Evolutionary conservation across 2,888 invertebrate genomes (phyloP), one percentile per base, ranked within the genome.

Genomic region (Phalera bucephala): DNA sequence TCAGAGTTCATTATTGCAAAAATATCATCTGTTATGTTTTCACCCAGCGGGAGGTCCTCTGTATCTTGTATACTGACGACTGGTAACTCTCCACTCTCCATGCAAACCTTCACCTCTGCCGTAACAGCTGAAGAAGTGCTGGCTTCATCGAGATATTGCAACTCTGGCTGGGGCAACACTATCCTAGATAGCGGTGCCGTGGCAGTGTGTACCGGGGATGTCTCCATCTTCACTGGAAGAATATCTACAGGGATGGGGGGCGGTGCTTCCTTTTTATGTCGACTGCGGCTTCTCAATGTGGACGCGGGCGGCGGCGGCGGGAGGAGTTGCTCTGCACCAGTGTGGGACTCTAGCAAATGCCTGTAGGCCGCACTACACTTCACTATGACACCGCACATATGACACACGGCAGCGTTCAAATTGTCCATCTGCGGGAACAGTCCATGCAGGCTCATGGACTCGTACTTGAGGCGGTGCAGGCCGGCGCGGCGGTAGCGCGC

Each of bases 341-440:
- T 72, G 70, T 92, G 92, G 44, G 91, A 88, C 61, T 90, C 89
- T 58, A 92, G 91, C 80, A 95, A 91, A 77, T 96, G 96, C 70
- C 93, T 91, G 64, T 93, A 93, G 33, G 94, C 92, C 31, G 95
- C 95, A 75, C 94, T 94, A 59, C 95, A 94, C 83, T 95, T 95
- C 59, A 95, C 93, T 69, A 94, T 92, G 52, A 93, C 92, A 52
- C 93, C 93, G 77, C 96, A 96, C 74, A 93, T 91, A 78, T 94
- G 94, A 80, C 96, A 96, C 57, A 95, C 92, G 42, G 95, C 94
- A 44, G 95, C 93, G 72, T 93, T 93, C 60, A 95, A 92, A 45
- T 92, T 91, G 80, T 95, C 95, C 79, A 93, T 92, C 64, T 95
- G 94, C 13, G 96, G 96, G 64, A 94, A 94, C 62, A 94, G 91